phyloP scores from a whole-genome alignment of 2,113 vertebrate genomes.

The Calyptommatus sinebrachiatus region DNA sequence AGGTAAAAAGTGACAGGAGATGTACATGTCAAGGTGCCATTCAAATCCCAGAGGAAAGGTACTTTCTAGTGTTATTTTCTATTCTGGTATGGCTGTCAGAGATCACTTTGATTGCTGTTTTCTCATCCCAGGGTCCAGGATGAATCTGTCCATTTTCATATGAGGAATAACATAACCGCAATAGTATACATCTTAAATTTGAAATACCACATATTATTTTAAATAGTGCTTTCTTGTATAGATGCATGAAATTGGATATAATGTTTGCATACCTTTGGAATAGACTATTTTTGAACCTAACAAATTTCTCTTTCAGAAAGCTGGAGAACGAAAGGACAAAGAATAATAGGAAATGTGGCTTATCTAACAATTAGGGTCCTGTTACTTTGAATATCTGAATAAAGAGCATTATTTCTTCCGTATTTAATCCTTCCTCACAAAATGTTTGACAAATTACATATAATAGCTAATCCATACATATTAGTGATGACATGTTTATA shows the following conservation, averaged over 20 bases:
- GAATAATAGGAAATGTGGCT: background rate
- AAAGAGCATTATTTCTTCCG: slow-evolving; percentile 49
- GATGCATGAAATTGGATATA: background rate
- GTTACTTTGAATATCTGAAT: slow-evolving; percentile 32
- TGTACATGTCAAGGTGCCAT: background rate
- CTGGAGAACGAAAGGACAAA: background rate
- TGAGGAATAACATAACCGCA: background rate
- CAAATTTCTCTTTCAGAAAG: too few relatives aligned
- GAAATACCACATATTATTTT: background rate
- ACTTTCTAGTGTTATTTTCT: too few relatives aligned
- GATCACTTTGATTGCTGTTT: too few relatives aligned
- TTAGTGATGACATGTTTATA: slow-evolving; percentile 78
- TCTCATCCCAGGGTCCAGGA: background rate
- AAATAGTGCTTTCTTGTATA: background rate
- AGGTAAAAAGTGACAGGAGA: background rate
- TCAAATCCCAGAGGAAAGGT: background rate
- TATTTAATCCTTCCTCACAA: slow-evolving; percentile 62
- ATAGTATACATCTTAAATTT: background rate
- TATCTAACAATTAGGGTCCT: slow-evolving; percentile 25
- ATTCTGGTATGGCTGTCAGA: too few relatives aligned
- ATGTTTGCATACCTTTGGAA: slow-evolving; percentile 5
- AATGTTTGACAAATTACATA: slow-evolving; percentile 66
- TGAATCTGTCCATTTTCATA: background rate
- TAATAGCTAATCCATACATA: slow-evolving; percentile 69
- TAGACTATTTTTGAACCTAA: background rate